These are phyloP conservation scores for Mythimna pallens DNA, from an alignment of 2,888 invertebrate genomes.

Conservation along the genomic window DNA sequence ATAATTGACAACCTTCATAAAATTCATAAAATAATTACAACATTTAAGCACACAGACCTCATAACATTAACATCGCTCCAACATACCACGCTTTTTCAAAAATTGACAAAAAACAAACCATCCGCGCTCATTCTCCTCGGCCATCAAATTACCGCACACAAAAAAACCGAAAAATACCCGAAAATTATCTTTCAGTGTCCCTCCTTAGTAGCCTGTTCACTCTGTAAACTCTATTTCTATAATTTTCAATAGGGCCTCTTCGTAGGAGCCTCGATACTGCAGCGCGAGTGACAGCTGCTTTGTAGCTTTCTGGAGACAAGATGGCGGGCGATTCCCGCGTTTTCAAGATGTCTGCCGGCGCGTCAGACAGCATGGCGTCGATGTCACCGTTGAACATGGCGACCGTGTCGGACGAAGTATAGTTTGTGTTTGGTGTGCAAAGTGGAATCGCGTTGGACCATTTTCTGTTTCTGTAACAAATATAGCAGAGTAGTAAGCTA, in stretches of 20 bases:
- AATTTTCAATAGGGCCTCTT: slow-evolving; percentile 82
- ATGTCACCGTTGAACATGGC: slow-evolving; percentile 86
- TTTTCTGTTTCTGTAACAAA: slow-evolving; percentile 92
- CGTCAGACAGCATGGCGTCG: slow-evolving; percentile 87
- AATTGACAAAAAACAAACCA: slow-evolving; percentile 36
- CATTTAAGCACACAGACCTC: slow-evolving; percentile 14
- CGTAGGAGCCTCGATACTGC: slow-evolving; percentile 80
- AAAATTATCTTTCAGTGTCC: slow-evolving; percentile 86
- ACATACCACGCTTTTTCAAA: slow-evolving; percentile 11
- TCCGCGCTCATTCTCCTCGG: slow-evolving; percentile 6
- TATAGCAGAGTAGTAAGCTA: too few species aligned
- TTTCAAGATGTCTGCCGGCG: slow-evolving; percentile 79
- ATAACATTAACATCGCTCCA: not conserved
- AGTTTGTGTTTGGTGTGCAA: slow-evolving; percentile 90
- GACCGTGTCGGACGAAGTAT: slow-evolving; percentile 81
- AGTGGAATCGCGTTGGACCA: slow-evolving; percentile 97
- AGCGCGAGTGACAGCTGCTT: slow-evolving; percentile 84
- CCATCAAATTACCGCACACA: slow-evolving; percentile 53
- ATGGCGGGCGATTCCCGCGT: slow-evolving; percentile 86
- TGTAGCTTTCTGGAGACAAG: slow-evolving; percentile 84
- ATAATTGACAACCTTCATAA: slow-evolving; percentile 56
- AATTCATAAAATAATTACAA: slow-evolving; percentile 39
- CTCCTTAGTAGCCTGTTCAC: slow-evolving; percentile 84
- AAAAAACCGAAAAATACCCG: slow-evolving; percentile 50
- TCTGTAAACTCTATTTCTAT: slow-evolving; percentile 84